Conservation (phyloP, 2,113 vertebrate species). For the Hydrochoerus hydrochaeris region DNA sequence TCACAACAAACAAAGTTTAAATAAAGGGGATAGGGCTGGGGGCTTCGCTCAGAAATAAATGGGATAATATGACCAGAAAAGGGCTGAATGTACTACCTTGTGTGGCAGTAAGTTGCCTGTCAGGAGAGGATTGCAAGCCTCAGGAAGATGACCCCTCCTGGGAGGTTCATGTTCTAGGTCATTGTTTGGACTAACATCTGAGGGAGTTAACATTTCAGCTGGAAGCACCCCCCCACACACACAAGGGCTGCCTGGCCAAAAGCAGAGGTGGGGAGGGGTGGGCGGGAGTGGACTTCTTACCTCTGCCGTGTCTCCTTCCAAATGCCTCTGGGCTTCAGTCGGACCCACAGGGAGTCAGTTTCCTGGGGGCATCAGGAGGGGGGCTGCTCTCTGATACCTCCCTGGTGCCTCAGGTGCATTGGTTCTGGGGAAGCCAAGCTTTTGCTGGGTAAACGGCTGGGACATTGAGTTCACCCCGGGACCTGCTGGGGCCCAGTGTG, state of each 20-base stretch:
- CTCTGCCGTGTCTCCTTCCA: background rate
- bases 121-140: background rate
- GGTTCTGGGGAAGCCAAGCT: background rate
- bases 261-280: background rate
- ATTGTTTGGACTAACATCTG: background rate
- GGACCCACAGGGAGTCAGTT: background rate
- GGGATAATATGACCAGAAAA: background rate
- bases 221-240: background rate
- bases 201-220: background rate
- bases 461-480: background rate
- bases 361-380: background rate
- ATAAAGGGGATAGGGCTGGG: background rate
- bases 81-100: background rate
- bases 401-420: background rate
- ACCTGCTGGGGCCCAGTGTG: background rate
- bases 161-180: background rate
- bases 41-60: too few relatives aligned
- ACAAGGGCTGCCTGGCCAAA: background rate
- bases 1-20: background rate
- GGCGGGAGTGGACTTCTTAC: background rate
- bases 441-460: background rate
- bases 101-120: background rate
- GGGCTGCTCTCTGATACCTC: background rate
- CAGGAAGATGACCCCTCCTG: background rate
- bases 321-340: background rate